A percentile compares a stretch with the other conserved stretches of the same genome.
These are phyloP conservation scores for Chiloscyllium punctatum DNA, from an alignment of 2,797 vertebrate species.

Conservation along the genomic window DNA sequence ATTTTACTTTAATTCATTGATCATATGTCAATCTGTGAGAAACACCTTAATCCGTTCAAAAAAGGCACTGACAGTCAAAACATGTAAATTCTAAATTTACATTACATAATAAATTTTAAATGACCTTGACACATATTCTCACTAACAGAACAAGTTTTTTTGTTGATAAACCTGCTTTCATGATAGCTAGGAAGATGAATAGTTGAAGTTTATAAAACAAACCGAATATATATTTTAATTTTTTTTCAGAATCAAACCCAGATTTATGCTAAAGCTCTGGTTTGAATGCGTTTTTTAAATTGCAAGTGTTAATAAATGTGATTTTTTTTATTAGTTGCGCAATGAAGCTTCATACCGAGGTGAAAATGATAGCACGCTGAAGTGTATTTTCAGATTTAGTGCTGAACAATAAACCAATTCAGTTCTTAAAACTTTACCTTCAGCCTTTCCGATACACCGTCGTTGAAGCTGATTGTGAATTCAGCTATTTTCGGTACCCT, in stretches of 20 bases:
- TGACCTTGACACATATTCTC: neutral
- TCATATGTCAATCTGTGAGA: neutral
- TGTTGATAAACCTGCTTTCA: neutral
- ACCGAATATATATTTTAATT: neutral
- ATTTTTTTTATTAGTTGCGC: neutral
- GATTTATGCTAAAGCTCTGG: neutral
- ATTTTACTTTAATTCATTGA: neutral
- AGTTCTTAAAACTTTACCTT: constrained; percentile 64
- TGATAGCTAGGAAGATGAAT: neutral
- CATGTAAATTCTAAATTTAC: neutral
- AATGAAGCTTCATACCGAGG: too few species aligned
- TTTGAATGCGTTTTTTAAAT: neutral
- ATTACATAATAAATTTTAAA: neutral
- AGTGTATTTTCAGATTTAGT: neutral
- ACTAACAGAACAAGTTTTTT: neutral
- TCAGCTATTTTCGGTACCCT: constrained; percentile 95
- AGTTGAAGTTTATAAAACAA: neutral
- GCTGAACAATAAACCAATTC: neutral
- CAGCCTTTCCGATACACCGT: constrained; percentile 78
- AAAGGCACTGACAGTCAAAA: neutral
- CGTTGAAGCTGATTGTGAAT: constrained; percentile 93
- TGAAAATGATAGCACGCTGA: neutral
- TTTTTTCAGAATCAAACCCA: neutral
- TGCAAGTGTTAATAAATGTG: neutral
- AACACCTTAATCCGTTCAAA: neutral